A percentile compares a stretch with the other conserved stretches of the same genome.
These are phyloP conservation scores for Peribatodes rhomboidaria DNA, from an alignment of 2,888 invertebrate genomes.

Conservation along the genomic window DNA sequence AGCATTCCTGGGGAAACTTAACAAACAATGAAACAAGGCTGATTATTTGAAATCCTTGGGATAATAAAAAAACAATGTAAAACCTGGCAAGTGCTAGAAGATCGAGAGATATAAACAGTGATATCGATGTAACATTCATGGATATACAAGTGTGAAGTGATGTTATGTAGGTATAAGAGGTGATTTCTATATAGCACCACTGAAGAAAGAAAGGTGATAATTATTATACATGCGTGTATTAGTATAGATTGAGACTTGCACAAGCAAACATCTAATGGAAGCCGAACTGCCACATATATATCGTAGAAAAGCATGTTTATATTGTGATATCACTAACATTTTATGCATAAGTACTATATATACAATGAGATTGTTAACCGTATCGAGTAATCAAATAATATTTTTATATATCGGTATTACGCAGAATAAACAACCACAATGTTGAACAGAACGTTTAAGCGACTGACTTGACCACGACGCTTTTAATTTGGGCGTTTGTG, in stretches of 20 bases:
- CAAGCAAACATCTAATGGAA: conserved; percentile 66
- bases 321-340: conserved; percentile 6
- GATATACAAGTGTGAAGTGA: conserved; percentile 72
- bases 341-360: conserved; percentile 11
- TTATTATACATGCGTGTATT: conserved; percentile 66
- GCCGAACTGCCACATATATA: conserved; percentile 40
- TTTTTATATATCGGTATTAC: conserved; percentile 22
- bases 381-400: conserved; percentile 22
- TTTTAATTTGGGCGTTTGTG: conserved; percentile 46
- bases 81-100: conserved; percentile 90
- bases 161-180: conserved; percentile 77
- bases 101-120: conserved; percentile 64
- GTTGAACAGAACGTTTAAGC: conserved; percentile 15
- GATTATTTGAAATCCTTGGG: conserved; percentile 43
- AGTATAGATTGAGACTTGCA: conserved; percentile 64
- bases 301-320: conserved; percentile 24
- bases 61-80: conserved; percentile 78
- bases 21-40: conserved; percentile 44
- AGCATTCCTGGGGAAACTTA: conserved; percentile 61
- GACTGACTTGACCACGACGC: conserved; percentile 20
- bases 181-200: conserved; percentile 67
- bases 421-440: conserved; percentile 21
- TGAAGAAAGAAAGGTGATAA: conserved; percentile 53
- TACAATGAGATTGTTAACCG: conserved; percentile 13
- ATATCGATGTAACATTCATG: conserved; percentile 77